Evolutionary conservation across 2,113 vertebrate species (phyloP).

Genomic region (Ammodytes marinus): DNA sequence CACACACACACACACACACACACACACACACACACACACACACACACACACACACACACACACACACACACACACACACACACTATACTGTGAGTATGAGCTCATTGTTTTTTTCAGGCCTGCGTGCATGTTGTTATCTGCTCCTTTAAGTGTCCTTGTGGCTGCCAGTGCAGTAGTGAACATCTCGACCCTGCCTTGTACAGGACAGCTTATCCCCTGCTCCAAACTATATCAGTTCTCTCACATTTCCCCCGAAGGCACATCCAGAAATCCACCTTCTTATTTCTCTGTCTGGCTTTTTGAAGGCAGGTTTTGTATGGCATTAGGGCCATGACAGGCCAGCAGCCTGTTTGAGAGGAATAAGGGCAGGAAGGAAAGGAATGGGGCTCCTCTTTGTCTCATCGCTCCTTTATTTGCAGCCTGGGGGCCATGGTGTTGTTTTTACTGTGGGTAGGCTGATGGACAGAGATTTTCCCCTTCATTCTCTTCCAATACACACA

Average conservation of each 20-base stretch:
- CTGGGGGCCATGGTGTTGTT: constrained; percentile 51
- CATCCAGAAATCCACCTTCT: not conserved
- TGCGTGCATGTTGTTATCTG: not conserved
- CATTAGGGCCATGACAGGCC: constrained; percentile 38
- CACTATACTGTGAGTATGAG: not conserved
- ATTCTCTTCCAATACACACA: constrained; percentile 38
- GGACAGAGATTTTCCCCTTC: constrained; percentile 42
- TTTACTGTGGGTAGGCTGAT: constrained; percentile 45
- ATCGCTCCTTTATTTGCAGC: constrained; percentile 70
- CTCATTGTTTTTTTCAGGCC: constrained; percentile 11
- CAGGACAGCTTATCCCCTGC: constrained; percentile 23
- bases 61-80: constrained; percentile 6
- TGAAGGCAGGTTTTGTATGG: constrained; percentile 43
- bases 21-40: constrained; percentile 7
- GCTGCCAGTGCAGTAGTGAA: not conserved
- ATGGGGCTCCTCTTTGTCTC: constrained; percentile 64
- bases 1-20: constrained; percentile 1
- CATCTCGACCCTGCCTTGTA: constrained; percentile 4
- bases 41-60: constrained; percentile 12
- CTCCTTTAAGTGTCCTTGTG: not conserved
- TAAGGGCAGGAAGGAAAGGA: constrained; percentile 20
- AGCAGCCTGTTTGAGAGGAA: constrained; percentile 16
- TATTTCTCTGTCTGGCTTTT: constrained; percentile 18
- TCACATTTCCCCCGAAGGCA: constrained; percentile 5
- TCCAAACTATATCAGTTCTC: not conserved